Percentiles rank a stretch among this genome's conserved stretches.
These are phyloP conservation scores for Rhagologus leucostigma DNA, from an alignment of 2,113 vertebrate species.

Conservation along the genomic window DNA sequence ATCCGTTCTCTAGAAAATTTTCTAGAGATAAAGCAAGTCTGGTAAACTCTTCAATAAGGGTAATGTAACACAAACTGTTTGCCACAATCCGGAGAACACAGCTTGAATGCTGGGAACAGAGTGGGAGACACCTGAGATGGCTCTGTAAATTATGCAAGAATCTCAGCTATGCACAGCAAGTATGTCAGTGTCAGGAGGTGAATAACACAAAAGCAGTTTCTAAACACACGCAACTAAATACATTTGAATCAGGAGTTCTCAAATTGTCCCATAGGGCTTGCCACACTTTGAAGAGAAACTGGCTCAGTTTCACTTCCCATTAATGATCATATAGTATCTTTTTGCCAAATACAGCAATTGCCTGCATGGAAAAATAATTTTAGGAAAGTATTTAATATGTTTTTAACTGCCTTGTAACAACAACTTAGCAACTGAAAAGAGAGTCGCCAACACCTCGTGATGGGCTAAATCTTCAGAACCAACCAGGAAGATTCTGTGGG, in stretches of 20 bases:
- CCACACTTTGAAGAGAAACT: neutral
- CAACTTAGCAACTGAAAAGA: neutral
- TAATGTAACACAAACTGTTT: neutral
- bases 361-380: conserved; percentile 1
- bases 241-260: neutral
- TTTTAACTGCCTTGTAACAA: conserved; percentile 22
- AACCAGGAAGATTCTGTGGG: neutral
- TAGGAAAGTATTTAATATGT: neutral
- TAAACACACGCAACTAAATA: neutral
- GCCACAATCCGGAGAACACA: neutral
- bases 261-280: neutral
- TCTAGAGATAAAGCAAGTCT: neutral
- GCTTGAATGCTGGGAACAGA: neutral
- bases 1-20: neutral
- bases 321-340: neutral
- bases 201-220: conserved; percentile 8
- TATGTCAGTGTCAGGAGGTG: conserved; percentile 37
- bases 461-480: neutral
- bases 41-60: neutral
- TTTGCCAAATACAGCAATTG: conserved; percentile 4
- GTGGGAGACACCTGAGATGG: conserved; percentile 56
- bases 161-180: conserved; percentile 37
- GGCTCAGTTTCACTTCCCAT: neutral
- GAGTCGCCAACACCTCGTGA: neutral
- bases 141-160: conserved; percentile 66